Base-by-base conservation (phyloP, 2,113 vertebrate genomes). In the Herpailurus yagouaroundi region DNA sequence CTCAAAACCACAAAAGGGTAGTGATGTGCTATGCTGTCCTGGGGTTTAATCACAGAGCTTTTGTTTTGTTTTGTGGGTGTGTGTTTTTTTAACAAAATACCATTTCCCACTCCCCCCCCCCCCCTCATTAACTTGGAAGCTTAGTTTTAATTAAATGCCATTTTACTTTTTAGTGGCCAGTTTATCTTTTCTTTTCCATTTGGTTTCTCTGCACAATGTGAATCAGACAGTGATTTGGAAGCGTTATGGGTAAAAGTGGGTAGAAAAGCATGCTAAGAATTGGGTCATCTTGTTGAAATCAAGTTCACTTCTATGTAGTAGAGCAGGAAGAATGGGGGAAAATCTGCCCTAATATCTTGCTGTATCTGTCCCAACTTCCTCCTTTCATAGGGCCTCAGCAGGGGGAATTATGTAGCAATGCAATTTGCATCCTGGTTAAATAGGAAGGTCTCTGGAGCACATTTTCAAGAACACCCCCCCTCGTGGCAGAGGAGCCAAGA, bases 71-170 rank as follows among this genome's bases (percentile, higher is more conserved):
- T 45, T 27, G 45, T 41, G 60, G 69, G 45, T 45, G 45, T 45
- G 41, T 45, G 41, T 8, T 57, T 89, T 60, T 60, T 48, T 2
- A 52, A n/a, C 16, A 90, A 94, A 71, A 79, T 63, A n/a, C 11
- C 27, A 50, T 73, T 52, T 68, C 55, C 13, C 38, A 45, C 45
- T 60, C 2, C 57, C 50, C 50, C 55, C 29, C n/a, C 12, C 50
- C 57, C 55, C 29, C 19, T 57, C 69, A 55, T 71, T 36, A 83
- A 92, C 86, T 95, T 95, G 21, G 48, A 90, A 95, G 25, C 3
- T 95, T 85, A 74, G 52, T 95, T 96, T 97, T 93, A 93, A 91
- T 94, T 94, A 86, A 89, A 93, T 95, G 71, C 41, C 64, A 89
- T 97, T 85, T 85, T 91, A 68, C 36, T 95, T 91, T 89, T 66